A percentile compares a stretch with the other conserved stretches of the same genome.
Evolutionary conservation across 2,797 vertebrate genomes (phyloP).

Genomic region (Aeoliscus strigatus): DNA sequence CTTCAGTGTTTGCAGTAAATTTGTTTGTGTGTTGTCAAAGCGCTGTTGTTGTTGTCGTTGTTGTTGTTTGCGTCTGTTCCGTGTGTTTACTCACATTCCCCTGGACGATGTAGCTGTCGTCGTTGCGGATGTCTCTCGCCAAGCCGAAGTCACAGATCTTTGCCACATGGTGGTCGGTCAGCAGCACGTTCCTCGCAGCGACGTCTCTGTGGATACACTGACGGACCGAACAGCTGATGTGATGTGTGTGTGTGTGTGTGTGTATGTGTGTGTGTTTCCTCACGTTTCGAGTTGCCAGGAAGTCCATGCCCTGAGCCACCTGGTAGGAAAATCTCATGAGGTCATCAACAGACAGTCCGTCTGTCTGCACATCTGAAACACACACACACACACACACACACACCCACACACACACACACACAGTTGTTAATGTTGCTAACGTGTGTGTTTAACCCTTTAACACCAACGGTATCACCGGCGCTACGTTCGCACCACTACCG

Average conservation of each 20-base stretch:
- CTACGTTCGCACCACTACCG: no score
- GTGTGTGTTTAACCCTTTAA: no score
- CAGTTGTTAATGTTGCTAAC: no score
- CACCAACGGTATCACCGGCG: no score
- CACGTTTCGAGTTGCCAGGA: constrained; percentile 92
- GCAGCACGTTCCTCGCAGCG: constrained; percentile 92
- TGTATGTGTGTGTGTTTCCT: no score
- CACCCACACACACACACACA: no score
- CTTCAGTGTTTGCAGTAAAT: background rate
- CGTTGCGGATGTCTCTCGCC: constrained; percentile 94
- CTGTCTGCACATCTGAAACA: constrained; percentile 68
- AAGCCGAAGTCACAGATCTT: constrained; percentile 98
- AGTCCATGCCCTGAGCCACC: constrained; percentile 98
- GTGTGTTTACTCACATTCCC: constrained; percentile 86
- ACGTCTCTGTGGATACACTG: constrained; percentile 98
- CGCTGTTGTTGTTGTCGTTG: background rate
- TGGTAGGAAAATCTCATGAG: constrained; percentile 95
- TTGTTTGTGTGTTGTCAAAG: background rate
- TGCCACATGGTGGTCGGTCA: constrained; percentile 92
- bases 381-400: no score
- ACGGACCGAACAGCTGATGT: no score
- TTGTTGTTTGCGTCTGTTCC: background rate
- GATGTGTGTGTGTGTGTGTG: no score
- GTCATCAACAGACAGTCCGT: constrained; percentile 78
- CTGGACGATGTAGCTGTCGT: constrained; percentile 93